phyloP scores from a whole-genome alignment of 1,140 invertebrate genomes.

The Diorhabda sublineata region DNA sequence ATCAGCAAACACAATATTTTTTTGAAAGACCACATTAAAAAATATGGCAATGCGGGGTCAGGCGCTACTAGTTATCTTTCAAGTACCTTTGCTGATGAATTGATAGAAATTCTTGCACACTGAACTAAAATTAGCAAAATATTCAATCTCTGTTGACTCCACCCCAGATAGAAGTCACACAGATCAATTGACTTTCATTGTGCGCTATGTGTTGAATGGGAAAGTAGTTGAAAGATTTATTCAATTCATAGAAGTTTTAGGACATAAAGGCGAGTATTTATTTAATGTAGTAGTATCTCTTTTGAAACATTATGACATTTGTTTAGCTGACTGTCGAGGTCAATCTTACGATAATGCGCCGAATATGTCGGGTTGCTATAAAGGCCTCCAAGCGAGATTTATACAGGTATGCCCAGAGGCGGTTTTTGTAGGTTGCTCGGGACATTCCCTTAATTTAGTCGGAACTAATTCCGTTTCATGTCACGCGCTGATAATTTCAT shows the following conservation, averaged over 20 bases:
- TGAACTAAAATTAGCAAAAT: too few relatives aligned
- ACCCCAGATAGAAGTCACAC: not conserved
- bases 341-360: constrained; percentile 20
- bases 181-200: not conserved
- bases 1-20: too few relatives aligned
- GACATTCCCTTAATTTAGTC: constrained; percentile 4
- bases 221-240: not conserved
- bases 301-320: too few relatives aligned
- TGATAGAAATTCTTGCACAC: too few relatives aligned
- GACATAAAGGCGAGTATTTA: too few relatives aligned
- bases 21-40: too few relatives aligned
- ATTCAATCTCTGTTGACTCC: not conserved
- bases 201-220: not conserved
- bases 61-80: too few relatives aligned
- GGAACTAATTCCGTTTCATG: not conserved
- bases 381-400: constrained; percentile 41
- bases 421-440: constrained; percentile 33
- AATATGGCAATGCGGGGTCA: too few relatives aligned
- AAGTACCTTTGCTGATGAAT: too few relatives aligned
- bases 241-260: too few relatives aligned
- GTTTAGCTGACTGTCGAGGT: constrained; percentile 16
- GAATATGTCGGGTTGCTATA: constrained; percentile 10
- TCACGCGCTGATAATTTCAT: too few relatives aligned
- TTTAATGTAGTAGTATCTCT: too few relatives aligned
- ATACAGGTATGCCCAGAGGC: constrained; percentile 27